Percentiles rank a stretch among this genome's conserved stretches.
phyloP scores from a whole-genome alignment of 2,888 invertebrate species.

The Arenicola marina region DNA sequence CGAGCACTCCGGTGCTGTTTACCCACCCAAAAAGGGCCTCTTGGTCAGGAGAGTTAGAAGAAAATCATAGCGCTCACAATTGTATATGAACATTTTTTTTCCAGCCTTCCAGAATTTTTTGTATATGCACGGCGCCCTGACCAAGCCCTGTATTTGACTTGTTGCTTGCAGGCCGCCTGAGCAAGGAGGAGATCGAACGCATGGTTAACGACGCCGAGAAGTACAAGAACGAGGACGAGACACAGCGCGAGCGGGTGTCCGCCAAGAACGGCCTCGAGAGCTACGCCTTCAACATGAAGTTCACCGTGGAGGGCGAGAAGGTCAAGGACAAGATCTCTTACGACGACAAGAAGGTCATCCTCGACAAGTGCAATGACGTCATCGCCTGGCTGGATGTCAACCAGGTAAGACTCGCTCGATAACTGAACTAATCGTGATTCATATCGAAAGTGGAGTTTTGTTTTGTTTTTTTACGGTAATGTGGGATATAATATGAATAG shows the following conservation, averaged over 20 bases:
- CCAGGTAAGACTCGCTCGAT: too few species aligned
- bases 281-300: conserved; percentile 80
- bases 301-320: conserved; percentile 83
- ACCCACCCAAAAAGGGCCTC: too few species aligned
- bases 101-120: too few species aligned
- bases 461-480: neutral
- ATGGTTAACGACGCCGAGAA: conserved; percentile 59
- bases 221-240: conserved; percentile 53
- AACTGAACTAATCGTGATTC: too few species aligned
- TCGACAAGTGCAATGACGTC: conserved; percentile 83
- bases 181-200: conserved; percentile 83
- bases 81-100: too few species aligned
- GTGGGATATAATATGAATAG: neutral
- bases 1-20: too few species aligned
- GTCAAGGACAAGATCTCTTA: conserved; percentile 82
- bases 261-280: conserved; percentile 40
- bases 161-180: conserved; percentile 62
- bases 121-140: too few species aligned
- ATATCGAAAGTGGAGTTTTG: neutral
- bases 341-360: conserved; percentile 75
- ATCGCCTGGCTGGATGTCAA: conserved; percentile 72
- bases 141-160: too few species aligned
- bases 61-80: too few species aligned
- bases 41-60: too few species aligned
- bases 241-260: conserved; percentile 41